Conservation (phyloP, 2,888 invertebrate species). For the Craniophora ligustri region DNA sequence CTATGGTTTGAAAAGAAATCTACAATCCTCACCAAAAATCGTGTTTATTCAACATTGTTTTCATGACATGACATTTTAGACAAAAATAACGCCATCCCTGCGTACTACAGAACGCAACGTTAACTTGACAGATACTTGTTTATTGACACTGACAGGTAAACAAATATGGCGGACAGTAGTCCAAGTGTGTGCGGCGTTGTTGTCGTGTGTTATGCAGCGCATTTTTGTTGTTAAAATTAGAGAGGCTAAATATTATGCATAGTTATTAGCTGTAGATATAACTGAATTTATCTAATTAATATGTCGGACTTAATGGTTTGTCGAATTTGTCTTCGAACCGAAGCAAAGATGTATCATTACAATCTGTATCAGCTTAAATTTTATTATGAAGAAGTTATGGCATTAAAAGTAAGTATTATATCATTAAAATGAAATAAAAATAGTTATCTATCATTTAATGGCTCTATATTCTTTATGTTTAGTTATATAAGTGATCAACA, state of each 20-base stretch:
- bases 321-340: constrained; percentile 71
- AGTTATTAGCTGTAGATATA: neutral
- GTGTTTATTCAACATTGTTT: no score
- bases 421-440: no score
- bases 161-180: constrained; percentile 38
- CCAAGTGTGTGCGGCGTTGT: neutral
- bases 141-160: constrained; percentile 42
- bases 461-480: no score
- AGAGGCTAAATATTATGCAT: neutral
- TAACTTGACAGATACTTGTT: constrained; percentile 17
- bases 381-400: constrained; percentile 75
- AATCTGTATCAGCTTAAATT: constrained; percentile 67
- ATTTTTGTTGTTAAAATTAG: constrained; percentile 1
- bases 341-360: constrained; percentile 67
- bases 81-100: no score
- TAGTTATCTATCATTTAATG: no score
- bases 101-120: neutral
- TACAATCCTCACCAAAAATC: no score
- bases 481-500: no score
- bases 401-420: constrained; percentile 61
- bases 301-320: constrained; percentile 72
- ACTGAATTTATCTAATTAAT: constrained; percentile 13
- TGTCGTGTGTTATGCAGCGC: neutral
- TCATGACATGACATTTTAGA: no score
- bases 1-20: no score